Conservation (phyloP, 2,113 vertebrate genomes). For the Circaetus gallicus region DNA sequence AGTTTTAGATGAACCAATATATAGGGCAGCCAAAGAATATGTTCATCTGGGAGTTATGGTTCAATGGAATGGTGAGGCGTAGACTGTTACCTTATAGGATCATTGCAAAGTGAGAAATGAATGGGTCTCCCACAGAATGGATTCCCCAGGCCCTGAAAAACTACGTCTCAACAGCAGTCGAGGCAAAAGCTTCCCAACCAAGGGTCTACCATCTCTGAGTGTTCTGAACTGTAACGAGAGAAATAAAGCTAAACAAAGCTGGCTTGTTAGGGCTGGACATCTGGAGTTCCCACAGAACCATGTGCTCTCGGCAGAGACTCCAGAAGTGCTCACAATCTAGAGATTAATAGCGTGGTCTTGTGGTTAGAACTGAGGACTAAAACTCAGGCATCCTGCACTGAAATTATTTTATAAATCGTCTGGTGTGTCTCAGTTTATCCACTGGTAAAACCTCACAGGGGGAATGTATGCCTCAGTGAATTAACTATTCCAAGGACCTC, state of each 20-base stretch:
- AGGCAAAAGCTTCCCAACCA: background rate
- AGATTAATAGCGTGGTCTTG: background rate
- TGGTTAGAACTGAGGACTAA: background rate
- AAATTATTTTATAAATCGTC: background rate
- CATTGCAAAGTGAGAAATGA: background rate
- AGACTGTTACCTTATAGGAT: background rate
- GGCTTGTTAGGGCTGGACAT: background rate
- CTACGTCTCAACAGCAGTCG: fast-evolving
- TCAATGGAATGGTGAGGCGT: background rate
- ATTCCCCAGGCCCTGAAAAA: background rate
- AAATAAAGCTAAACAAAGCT: background rate
- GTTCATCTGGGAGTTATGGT: background rate
- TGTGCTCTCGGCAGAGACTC: background rate
- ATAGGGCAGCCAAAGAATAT: background rate
- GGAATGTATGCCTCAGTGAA: background rate
- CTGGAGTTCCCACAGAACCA: background rate
- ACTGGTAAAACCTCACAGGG: background rate
- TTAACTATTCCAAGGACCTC: background rate
- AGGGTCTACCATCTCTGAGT: background rate
- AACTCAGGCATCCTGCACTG: background rate
- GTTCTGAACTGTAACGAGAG: fast-evolving
- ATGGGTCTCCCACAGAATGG: background rate
- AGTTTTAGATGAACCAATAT: background rate
- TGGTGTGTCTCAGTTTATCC: background rate
- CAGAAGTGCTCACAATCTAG: background rate